phyloP scores from a whole-genome alignment of 2,888 invertebrate genomes.

The Mesorhabditis spiculigera region DNA sequence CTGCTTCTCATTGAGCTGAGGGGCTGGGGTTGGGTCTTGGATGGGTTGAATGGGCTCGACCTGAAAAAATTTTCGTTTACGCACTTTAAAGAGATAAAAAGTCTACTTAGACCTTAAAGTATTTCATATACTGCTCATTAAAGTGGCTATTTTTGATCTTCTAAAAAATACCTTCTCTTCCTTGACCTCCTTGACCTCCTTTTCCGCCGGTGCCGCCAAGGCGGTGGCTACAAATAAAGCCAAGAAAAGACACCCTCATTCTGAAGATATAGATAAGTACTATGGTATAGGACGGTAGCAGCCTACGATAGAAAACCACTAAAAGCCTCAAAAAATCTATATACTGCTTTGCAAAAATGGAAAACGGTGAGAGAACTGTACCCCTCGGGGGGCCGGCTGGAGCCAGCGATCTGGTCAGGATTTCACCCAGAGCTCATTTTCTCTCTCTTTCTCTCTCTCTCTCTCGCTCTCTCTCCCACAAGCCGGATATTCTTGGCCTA shows the following conservation, averaged over 20 bases:
- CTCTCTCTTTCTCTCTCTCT: too few relatives aligned
- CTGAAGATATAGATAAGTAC: background rate
- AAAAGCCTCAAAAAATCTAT: too few relatives aligned
- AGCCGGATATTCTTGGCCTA: too few relatives aligned
- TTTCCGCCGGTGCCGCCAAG: background rate
- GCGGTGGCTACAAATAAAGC: background rate
- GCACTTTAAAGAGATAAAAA: too few relatives aligned
- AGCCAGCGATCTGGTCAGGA: too few relatives aligned
- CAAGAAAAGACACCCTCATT: background rate
- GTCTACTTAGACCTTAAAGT: background rate
- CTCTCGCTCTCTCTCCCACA: too few relatives aligned
- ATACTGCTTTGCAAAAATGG: too few relatives aligned
- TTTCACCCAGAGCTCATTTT: too few relatives aligned
- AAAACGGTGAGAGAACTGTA: too few relatives aligned
- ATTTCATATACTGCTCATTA: background rate
- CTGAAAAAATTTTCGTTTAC: background rate
- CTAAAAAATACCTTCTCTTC: background rate
- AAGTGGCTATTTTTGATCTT: background rate
- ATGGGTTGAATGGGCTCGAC: background rate
- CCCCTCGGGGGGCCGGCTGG: too few relatives aligned
- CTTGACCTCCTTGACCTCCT: background rate
- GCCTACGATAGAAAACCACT: too few relatives aligned
- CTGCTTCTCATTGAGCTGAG: background rate
- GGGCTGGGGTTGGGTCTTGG: background rate
- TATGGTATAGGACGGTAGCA: too few relatives aligned